Evolutionary conservation across 2,888 invertebrate genomes (phyloP), one percentile per base, ranked within the genome.

Genomic region (Eledona agricola): DNA sequence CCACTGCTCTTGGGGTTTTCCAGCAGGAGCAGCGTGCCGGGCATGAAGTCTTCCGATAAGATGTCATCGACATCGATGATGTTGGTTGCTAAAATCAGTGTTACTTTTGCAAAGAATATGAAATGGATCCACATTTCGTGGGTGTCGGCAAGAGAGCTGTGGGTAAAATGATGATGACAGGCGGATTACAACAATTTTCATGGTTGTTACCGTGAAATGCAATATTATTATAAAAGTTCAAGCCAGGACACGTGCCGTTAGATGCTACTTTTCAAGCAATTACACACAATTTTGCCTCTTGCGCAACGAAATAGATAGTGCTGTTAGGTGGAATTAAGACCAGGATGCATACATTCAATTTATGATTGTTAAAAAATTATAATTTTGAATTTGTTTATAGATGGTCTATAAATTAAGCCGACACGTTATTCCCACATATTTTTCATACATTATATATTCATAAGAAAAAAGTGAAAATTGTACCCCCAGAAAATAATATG

Each of bases 11-110:
- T 16, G 65, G 75, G 52, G 72, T 72, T 52, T 46, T 77, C 79
- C 10, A 79, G 74, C 50, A 80, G 72, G 42, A 88, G 78, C 51
- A 88, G 77, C 57, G 81, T 82, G 0, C 84, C 83, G 0, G 89
- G 89, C 81, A 89, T 84, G 31, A 85, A 78, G 73, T 87, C 84
- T n/a, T 80, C 81, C 6, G 86, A 80, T 12, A 89, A 74, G 65
- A 89, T 86, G 72, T 88, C 88, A 56, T 88, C 80, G 3, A 86
- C 75, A 72, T 86, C 73, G 23, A 76, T 67, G 10, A 63, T 51
- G 55, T 65, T 34, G 15, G 28, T 15, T 6, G n/a, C 12, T 2
- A 5, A 6, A 22, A 19, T 37, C 17, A 7, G 22, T 7, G 6
- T 7, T 23, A 16, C 1, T 11, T 16, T 20, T 20, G 20, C 4